Evolutionary conservation across 1,140 invertebrate genomes (phyloP), one percentile per base, ranked within the genome.

Genomic region (Cotesia chilonis): DNA sequence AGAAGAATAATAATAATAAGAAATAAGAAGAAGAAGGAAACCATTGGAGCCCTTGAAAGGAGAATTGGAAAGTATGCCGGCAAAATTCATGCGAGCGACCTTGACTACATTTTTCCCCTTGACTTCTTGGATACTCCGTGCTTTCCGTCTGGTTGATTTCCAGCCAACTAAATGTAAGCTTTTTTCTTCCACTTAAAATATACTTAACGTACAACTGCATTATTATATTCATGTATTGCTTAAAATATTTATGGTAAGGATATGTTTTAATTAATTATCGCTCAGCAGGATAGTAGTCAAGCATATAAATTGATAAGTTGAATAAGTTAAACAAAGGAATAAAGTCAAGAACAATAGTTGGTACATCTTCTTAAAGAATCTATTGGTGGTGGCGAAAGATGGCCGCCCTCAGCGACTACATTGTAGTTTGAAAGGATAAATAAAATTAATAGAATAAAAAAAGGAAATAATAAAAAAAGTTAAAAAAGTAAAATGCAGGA

Each of bases 381-480:
- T 20, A 51, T 10, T 65, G 12, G 36, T 51, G 38, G 63, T 12
- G 38, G 63, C 47, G 63, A 65, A 65, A 51, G 14, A 65, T 65
- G 63, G 63, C 63, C 63, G 63, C 51, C 66, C 41, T 68, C 60
- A 55, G 52, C 66, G 66, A 36, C 51, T 41, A 51, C 20, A 35
- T 52, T 37, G 37, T 41, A n/a, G 20, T n/a, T 6, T 12, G 66
- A 37, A 65, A 55, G 35, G 65, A 51, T 51, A 64, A 38, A 66
- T 70, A 41, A 36, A 61, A 72, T 54, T 38, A 54, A 52, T 55
- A 66, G 9, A 17, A 55, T 17, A 69, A 61, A 59, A 74, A 71
- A 57, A 63, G 52, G 60, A 64, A 64, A 67, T 75, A 76, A 77
- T 75, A 75, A 78, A 68, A 68, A 70, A 59, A 68, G 28, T 20